Conservation (phyloP, 53 echinoderm and acorn worm species). For the Pentamera pediparva region DNA sequence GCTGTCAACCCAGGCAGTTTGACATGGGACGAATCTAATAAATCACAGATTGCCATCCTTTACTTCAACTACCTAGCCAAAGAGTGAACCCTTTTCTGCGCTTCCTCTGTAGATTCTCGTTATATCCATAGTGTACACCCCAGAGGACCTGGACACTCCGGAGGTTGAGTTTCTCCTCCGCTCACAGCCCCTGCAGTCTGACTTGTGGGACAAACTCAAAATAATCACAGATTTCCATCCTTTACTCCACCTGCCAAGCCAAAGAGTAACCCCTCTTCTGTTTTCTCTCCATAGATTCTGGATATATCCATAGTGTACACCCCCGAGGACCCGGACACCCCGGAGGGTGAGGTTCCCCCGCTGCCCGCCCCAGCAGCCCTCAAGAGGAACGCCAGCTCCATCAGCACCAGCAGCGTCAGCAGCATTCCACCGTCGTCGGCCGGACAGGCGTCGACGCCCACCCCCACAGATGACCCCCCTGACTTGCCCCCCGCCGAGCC, state of each 20-base stretch:
- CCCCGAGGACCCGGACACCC: conserved; percentile 93
- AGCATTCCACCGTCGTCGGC: conserved; percentile 26
- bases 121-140: neutral
- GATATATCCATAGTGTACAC: conserved; percentile 94
- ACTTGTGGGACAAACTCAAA: no score
- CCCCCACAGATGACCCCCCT: conserved; percentile 22
- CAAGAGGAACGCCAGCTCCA: conserved; percentile 87
- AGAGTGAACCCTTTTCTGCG: no score
- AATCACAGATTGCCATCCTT: no score
- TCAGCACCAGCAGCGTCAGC: conserved; percentile 69
- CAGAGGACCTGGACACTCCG: neutral
- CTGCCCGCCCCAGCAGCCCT: conserved; percentile 62
- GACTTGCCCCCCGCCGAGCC: conserved; percentile 6
- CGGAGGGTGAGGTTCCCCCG: conserved; percentile 87
- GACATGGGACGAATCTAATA: no score
- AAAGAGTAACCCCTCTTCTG: neutral
- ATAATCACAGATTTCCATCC: neutral
- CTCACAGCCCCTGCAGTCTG: no score
- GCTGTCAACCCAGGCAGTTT: conserved; percentile 51
- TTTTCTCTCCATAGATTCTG: conserved; percentile 42
- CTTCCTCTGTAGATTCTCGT: no score
- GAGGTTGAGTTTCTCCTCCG: no score
- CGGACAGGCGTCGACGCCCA: conserved; percentile 17
- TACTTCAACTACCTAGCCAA: no score
- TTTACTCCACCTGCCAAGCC: neutral